Evolutionary conservation across 2,113 vertebrate genomes (phyloP).

Genomic region (Arenaria interpres): DNA sequence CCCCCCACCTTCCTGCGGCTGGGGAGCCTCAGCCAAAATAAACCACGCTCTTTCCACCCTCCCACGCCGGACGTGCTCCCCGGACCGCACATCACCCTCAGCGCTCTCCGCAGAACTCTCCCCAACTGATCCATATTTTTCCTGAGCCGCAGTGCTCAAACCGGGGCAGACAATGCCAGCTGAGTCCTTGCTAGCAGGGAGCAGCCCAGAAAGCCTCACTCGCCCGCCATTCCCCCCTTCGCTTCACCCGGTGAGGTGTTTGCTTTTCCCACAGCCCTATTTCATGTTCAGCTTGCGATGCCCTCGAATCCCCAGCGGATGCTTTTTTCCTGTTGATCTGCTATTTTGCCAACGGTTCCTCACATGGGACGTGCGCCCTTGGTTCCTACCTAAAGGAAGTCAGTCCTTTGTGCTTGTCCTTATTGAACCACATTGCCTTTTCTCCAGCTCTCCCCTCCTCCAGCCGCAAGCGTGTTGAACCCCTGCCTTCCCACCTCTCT

Average conservation of each 20-base stretch:
- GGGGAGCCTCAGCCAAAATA: background rate
- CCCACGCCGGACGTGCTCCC: fast-evolving
- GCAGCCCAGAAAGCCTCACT: background rate
- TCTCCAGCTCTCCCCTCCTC: background rate
- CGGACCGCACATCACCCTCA: fast-evolving
- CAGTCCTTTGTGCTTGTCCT: background rate
- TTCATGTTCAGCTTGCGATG: background rate
- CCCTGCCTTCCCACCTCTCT: background rate
- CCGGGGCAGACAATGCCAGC: background rate
- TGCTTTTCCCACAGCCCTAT: background rate
- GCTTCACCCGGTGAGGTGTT: background rate
- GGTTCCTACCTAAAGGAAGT: background rate
- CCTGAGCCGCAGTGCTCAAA: background rate
- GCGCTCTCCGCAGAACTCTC: background rate
- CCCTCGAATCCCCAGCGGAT: background rate
- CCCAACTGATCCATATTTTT: background rate
- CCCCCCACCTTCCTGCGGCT: fast-evolving
- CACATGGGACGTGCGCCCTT: fast-evolving
- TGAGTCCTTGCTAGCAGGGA: background rate
- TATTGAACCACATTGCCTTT: fast-evolving
- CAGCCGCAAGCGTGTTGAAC: fast-evolving
- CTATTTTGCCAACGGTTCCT: fast-evolving
- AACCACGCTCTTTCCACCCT: background rate
- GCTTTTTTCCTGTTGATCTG: background rate
- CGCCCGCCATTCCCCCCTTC: fast-evolving